A percentile compares a stretch with the other conserved stretches of the same genome.
Conservation (phyloP, 2,888 invertebrate genomes). For the Sturmia bella region DNA sequence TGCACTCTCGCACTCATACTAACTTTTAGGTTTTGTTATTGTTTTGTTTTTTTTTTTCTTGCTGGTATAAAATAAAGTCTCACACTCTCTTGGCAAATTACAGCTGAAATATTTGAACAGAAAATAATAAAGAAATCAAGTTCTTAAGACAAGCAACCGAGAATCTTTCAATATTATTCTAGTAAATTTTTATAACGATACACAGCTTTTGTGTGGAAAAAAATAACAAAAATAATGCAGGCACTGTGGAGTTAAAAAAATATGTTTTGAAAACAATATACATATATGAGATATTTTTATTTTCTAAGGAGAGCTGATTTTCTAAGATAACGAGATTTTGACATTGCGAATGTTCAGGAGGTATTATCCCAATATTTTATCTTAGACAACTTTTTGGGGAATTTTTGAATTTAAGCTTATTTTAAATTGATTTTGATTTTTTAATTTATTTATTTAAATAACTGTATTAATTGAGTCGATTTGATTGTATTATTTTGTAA, state of each 20-base stretch:
- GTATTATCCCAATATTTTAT: too few relatives aligned
- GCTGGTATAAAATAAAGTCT: constrained; percentile 12
- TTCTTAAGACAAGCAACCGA: constrained; percentile 39
- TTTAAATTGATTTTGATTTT: too few relatives aligned
- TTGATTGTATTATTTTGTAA: too few relatives aligned
- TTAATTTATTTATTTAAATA: too few relatives aligned
- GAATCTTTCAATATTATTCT: constrained; percentile 47
- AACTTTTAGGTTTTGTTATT: background rate
- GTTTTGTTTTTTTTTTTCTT: background rate
- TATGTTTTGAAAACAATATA: background rate
- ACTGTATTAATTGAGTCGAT: too few relatives aligned
- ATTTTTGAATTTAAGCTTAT: too few relatives aligned
- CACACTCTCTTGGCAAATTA: constrained; percentile 32
- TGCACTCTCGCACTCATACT: constrained; percentile 8
- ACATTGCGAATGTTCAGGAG: too few relatives aligned
- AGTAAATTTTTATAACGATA: constrained; percentile 26
- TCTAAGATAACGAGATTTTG: too few relatives aligned
- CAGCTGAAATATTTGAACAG: constrained; percentile 67
- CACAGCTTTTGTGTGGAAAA: background rate
- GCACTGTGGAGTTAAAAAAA: constrained; percentile 11
- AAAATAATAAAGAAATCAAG: constrained; percentile 54
- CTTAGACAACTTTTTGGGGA: too few relatives aligned
- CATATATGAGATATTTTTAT: too few relatives aligned
- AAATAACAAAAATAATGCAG: background rate
- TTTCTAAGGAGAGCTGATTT: too few relatives aligned